Conservation (phyloP, 2,113 vertebrate species). For the Oxyruncus cristatus region DNA sequence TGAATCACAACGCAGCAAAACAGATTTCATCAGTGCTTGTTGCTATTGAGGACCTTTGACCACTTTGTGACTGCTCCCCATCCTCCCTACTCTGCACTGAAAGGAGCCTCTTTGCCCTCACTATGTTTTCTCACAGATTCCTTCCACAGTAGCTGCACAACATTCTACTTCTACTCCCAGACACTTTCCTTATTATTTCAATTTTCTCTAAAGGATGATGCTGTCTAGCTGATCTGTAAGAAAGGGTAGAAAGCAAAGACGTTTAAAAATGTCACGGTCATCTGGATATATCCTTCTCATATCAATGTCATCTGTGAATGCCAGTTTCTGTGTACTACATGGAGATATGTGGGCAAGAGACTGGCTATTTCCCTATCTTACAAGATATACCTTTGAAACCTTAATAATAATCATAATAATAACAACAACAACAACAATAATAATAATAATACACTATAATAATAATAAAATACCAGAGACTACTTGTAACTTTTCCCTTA, state of each 20-base stretch:
- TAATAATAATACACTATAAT: not conserved
- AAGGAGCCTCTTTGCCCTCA: not conserved
- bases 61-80: not conserved
- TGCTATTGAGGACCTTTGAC: not conserved
- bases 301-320: accelerated
- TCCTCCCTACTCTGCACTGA: not conserved
- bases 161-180: not conserved
- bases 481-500: not conserved
- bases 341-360: not conserved
- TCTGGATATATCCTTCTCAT: not conserved
- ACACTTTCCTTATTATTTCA: not conserved
- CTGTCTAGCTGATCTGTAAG: not conserved
- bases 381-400: not conserved
- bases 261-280: not conserved
- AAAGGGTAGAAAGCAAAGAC: not conserved
- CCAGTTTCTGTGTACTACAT: not conserved
- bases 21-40: not conserved
- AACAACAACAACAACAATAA: no score
- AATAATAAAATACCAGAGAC: not conserved
- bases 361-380: not conserved
- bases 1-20: not conserved
- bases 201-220: not conserved
- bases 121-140: not conserved
- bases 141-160: not conserved
- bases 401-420: not conserved